These are phyloP conservation scores for Micromys minutus DNA, from an alignment of 2,113 vertebrate genomes.

Conservation along the genomic window DNA sequence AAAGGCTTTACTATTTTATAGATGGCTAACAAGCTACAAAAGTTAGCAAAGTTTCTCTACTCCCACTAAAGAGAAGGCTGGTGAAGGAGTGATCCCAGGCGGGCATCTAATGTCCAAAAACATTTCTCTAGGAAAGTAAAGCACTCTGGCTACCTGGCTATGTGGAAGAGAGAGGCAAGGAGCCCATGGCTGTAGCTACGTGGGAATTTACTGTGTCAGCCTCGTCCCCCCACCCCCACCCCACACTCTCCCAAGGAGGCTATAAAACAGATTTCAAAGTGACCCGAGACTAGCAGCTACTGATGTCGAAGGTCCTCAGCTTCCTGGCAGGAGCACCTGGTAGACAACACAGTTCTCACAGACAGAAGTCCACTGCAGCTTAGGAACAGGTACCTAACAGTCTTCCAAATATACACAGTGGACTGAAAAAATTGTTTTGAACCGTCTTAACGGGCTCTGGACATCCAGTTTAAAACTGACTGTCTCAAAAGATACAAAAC, in stretches of 20 bases:
- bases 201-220: neutral
- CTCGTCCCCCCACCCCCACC: neutral
- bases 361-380: neutral
- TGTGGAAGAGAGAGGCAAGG: neutral
- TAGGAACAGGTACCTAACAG: constrained; percentile 21
- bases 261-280: constrained; percentile 40
- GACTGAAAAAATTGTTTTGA: constrained; percentile 43
- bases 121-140: neutral
- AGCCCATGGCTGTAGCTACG: neutral
- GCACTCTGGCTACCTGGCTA: neutral
- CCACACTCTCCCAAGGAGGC: neutral
- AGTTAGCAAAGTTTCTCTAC: constrained; percentile 58
- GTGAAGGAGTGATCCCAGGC: constrained; percentile 16
- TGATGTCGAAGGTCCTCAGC: constrained; percentile 36
- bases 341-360: constrained; percentile 14
- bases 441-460: neutral
- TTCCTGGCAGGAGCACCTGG: constrained; percentile 20
- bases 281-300: constrained; percentile 18
- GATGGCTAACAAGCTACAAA: constrained; percentile 58
- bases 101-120: constrained; percentile 1
- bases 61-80: constrained; percentile 45
- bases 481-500: neutral
- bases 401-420: constrained; percentile 27
- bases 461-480: constrained; percentile 7
- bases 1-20: constrained; percentile 57